Percentiles rank a stretch among this genome's conserved stretches.
Conservation (phyloP, 2,797 vertebrate species). For the Gymnoscopelus microlampas region DNA sequence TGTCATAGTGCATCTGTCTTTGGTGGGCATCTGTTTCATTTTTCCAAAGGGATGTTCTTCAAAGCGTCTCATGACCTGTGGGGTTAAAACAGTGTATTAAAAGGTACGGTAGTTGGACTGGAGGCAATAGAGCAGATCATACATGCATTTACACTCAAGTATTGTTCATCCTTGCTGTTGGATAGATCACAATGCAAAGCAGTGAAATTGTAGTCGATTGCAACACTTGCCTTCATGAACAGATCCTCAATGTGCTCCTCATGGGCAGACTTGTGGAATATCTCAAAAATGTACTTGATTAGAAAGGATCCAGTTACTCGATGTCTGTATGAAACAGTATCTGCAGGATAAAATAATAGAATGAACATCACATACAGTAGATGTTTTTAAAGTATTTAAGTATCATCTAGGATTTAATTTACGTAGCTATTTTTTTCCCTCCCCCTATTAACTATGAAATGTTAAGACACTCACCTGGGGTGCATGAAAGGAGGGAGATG, state of each 20-base stretch:
- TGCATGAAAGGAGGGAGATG: constrained; percentile 68
- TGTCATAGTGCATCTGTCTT: constrained; percentile 62
- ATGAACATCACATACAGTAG: neutral
- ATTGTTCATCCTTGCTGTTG: neutral
- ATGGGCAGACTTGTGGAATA: constrained; percentile 39
- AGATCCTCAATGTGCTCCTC: constrained; percentile 68
- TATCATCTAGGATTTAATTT: neutral
- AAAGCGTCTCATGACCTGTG: constrained; percentile 69
- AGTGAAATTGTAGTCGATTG: too few relatives aligned
- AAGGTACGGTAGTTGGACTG: neutral
- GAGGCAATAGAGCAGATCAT: neutral
- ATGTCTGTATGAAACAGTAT: constrained; percentile 66
- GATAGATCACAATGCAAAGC: neutral
- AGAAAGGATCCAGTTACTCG: constrained; percentile 39
- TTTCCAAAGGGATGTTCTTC: neutral
- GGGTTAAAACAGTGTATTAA: constrained; percentile 20
- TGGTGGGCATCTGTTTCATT: constrained; percentile 71
- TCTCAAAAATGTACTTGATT: constrained; percentile 58
- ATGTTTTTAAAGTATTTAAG: neutral
- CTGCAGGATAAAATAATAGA: constrained; percentile 49
- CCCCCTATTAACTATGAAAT: too few relatives aligned
- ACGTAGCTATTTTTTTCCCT: too few relatives aligned
- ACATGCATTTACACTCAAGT: too few relatives aligned
- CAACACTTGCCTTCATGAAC: constrained; percentile 64
- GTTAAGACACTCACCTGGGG: constrained; percentile 65